Conservation (phyloP, 2,113 vertebrate genomes). For the Nymphicus hollandicus region DNA sequence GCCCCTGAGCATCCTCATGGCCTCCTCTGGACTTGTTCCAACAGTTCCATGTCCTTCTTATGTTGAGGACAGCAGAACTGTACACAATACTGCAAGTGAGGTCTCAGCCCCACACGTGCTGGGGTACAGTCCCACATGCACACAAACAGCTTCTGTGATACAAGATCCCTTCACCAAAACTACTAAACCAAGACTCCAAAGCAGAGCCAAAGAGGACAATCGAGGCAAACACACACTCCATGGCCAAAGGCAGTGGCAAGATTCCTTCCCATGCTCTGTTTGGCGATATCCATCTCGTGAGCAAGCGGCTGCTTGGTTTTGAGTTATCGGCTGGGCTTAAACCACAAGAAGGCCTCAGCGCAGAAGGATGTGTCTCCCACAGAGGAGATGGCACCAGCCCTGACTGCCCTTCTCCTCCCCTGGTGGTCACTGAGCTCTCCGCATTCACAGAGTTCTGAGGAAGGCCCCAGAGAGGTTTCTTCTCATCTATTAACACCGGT, state of each 20-base stretch:
- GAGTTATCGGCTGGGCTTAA: neutral
- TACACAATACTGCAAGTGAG: no score
- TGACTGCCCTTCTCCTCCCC: neutral
- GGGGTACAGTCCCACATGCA: accelerated
- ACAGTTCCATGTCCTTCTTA: no score
- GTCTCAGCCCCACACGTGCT: neutral
- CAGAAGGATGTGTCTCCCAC: neutral
- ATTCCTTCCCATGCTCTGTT: neutral
- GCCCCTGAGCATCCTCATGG: no score
- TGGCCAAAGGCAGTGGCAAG: neutral
- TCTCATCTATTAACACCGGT: accelerated
- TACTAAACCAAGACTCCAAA: neutral
- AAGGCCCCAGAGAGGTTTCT: neutral
- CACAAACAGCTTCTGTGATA: neutral
- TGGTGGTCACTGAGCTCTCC: accelerated
- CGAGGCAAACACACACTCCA: neutral
- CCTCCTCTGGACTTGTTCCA: no score
- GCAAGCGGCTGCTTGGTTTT: neutral
- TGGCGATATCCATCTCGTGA: neutral
- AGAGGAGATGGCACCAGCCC: neutral
- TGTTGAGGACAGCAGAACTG: no score
- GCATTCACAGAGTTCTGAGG: accelerated
- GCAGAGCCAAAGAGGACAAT: neutral
- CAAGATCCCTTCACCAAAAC: no score
- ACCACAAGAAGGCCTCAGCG: accelerated